Evolutionary conservation across 1,140 invertebrate species (phyloP), one percentile per base, ranked within the genome.

Genomic region (Hycleus phaleratus): DNA sequence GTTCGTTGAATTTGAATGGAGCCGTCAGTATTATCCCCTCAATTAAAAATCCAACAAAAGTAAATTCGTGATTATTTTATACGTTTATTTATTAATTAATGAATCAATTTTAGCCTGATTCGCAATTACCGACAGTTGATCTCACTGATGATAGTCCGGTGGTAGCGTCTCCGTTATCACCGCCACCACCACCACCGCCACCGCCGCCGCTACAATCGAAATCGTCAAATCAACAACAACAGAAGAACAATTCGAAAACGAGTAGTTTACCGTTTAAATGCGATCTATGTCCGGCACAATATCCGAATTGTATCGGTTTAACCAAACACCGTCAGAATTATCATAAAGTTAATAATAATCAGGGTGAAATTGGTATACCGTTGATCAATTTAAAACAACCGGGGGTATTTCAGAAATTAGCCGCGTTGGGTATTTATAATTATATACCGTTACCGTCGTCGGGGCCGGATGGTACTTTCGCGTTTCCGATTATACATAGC

Each of bases 361-460:
- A 67, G 51, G 74, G 75, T 8, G 85, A 88, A 62, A 72, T 87
- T 40, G 86, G 85, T 0, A 73, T 88, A 61, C 87, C 87, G 0
- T 78, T 90, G 3, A 81, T 90, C 5, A 86, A 90, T 69, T 69
- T 88, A 2, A 85, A 84, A 53, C 81, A 84, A 38, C 79, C 82
- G 2, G 79, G 81, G 4, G 79, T 82, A 38, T 66, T 86, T 9
- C 80, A 80, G 59, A 78, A 83, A 46, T 73, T 90, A 12, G 77
- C 76, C 51, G 80, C 71, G 69, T 73, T 88, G 55, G 87, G 87
- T 45, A 86, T 90, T 60, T 81, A 82, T 59, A 84, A 82, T 73
- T 88, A 85, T 69, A 85, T 90, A 61, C 85, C 86, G 2, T 71
- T 88, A 46, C 84, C 83, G 0, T 83, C 83, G 67, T 69, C 84